Percentiles rank a stretch among this genome's conserved stretches.
These are phyloP conservation scores for Bursaphelenchus okinawaensis DNA, from an alignment of 2,888 invertebrate genomes.

Conservation along the genomic window DNA sequence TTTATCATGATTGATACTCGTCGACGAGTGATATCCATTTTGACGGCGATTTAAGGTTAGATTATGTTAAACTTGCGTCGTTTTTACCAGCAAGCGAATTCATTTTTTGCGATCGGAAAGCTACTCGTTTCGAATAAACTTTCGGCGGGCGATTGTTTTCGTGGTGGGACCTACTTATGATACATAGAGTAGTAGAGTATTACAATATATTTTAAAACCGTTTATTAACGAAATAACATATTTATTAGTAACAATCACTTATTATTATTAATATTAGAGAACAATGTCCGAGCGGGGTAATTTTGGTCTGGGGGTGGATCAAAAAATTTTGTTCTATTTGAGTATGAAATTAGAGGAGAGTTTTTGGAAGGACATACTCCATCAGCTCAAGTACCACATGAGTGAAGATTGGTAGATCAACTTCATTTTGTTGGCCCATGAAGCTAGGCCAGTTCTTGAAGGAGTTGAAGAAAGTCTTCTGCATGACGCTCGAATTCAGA, in stretches of 20 bases:
- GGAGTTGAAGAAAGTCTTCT: conserved; percentile 13
- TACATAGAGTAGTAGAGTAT: no score
- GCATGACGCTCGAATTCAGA: conserved; percentile 35
- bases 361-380: conserved; percentile 30
- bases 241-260: no score
- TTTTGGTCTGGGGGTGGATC: no score
- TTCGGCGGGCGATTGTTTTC: not conserved
- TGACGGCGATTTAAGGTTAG: no score
- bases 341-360: conserved; percentile 18
- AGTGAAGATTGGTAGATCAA: conserved; percentile 28
- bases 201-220: no score
- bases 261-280: no score
- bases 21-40: not conserved
- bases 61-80: no score
- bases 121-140: not conserved
- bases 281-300: no score
- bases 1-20: not conserved
- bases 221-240: no score
- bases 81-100: no score
- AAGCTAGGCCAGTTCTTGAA: conserved; percentile 7
- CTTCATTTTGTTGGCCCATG: conserved; percentile 6
- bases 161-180: not conserved
- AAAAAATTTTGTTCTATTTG: no score
- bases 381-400: conserved; percentile 21
- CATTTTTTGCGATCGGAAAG: not conserved